Conservation (phyloP, 2,113 vertebrate species). For the Uropsilus gracilis region DNA sequence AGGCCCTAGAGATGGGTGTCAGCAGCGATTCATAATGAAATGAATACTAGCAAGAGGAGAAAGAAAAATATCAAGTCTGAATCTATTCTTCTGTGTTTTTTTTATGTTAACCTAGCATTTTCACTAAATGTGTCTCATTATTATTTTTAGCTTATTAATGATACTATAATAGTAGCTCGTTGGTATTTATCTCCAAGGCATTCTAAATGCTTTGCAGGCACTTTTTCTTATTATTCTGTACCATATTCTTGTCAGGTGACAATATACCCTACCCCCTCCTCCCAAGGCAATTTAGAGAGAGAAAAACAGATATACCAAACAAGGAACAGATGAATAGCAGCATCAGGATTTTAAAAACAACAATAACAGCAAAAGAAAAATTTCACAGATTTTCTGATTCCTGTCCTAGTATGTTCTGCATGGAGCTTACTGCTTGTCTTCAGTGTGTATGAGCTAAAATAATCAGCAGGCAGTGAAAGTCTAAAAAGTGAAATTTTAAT, state of each 20-base stretch:
- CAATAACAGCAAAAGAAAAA: conserved; percentile 25
- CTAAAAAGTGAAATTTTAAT: conserved; percentile 45
- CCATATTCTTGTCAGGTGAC: conserved; percentile 57
- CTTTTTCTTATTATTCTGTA: conserved; percentile 53
- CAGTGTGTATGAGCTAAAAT: conserved; percentile 45
- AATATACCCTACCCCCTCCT: conserved; percentile 34
- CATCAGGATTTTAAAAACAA: conserved; percentile 51
- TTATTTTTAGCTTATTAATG: conserved; percentile 73
- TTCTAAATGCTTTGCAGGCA: conserved; percentile 54
- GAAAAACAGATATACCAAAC: conserved; percentile 49
- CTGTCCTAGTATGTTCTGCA: conserved; percentile 24
- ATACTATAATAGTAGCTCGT: conserved; percentile 54
- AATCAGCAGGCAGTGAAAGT: conserved; percentile 22
- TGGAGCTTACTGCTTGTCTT: conserved; percentile 19
- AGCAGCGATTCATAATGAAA: not conserved
- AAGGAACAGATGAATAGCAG: conserved; percentile 60
- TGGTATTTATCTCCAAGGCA: conserved; percentile 64
- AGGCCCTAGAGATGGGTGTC: not conserved
- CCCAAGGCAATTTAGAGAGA: conserved; percentile 55
- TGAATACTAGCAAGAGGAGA: not conserved
- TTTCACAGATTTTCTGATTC: conserved; percentile 55
- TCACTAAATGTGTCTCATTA: conserved; percentile 40
- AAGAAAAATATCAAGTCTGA: conserved; percentile 23
- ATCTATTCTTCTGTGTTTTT: conserved; percentile 9
- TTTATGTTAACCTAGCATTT: conserved; percentile 65